These are phyloP conservation scores for Furcula furcula DNA, from an alignment of 2,888 invertebrate genomes.

Conservation along the genomic window DNA sequence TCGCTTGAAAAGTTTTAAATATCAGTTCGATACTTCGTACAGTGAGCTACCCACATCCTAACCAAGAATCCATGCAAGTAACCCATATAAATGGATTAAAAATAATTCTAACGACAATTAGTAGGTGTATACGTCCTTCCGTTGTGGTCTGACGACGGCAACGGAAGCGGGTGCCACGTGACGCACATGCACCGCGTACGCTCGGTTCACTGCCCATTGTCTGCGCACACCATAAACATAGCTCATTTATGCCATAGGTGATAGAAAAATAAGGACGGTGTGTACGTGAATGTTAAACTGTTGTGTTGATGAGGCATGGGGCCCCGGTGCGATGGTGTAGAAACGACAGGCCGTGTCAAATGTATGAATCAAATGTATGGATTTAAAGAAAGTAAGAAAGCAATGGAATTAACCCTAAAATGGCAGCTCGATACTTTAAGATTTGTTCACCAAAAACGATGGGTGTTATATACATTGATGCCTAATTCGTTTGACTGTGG, in stretches of 20 bases:
- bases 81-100: slow-evolving; percentile 14
- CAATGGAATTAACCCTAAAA: no score
- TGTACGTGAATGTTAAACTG: slow-evolving; percentile 5
- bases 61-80: neutral
- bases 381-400: no score
- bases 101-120: slow-evolving; percentile 29
- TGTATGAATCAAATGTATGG: no score
- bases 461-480: no score
- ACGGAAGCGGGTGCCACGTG: slow-evolving; percentile 62
- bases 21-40: no score
- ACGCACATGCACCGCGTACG: slow-evolving; percentile 49
- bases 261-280: slow-evolving; percentile 25
- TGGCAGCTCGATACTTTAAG: no score
- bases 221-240: slow-evolving; percentile 52
- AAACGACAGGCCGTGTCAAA: no score
- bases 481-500: no score
- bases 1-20: no score
- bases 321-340: no score
- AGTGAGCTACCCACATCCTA: no score
- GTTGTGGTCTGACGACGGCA: slow-evolving; percentile 45
- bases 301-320: neutral
- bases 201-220: slow-evolving; percentile 59
- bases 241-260: slow-evolving; percentile 31
- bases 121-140: slow-evolving; percentile 55
- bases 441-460: no score